These are phyloP conservation scores for Spinibarbus caldwelli DNA, from an alignment of 2,797 vertebrate species.

Conservation along the genomic window DNA sequence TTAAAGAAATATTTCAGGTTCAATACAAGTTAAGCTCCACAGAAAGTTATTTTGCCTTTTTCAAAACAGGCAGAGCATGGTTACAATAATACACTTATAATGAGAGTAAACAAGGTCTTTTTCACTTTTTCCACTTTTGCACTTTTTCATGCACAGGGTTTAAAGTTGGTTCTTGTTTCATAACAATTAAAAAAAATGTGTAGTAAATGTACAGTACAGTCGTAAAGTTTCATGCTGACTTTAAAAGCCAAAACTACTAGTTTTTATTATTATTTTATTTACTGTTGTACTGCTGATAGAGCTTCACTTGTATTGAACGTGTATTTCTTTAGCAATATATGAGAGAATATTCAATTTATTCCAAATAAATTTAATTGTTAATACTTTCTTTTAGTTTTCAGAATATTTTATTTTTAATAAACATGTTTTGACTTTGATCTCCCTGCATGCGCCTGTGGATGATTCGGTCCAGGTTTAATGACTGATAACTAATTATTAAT, in stretches of 20 bases:
- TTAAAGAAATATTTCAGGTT: neutral
- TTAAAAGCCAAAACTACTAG: neutral
- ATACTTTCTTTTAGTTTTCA: neutral
- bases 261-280: neutral
- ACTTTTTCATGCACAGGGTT: too few species aligned
- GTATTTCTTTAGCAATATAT: neutral
- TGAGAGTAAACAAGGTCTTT: neutral
- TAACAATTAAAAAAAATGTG: neutral
- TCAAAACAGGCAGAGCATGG: neutral
- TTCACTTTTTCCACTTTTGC: too few species aligned
- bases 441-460: constrained; percentile 47
- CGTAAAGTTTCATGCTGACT: neutral
- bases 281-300: neutral
- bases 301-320: neutral
- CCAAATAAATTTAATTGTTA: neutral
- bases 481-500: constrained; percentile 49
- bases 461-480: constrained; percentile 41
- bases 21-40: neutral
- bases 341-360: neutral
- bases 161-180: neutral
- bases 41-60: neutral
- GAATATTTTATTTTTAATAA: neutral
- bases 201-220: neutral
- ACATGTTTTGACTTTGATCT: constrained; percentile 13
- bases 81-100: neutral